Conservation (phyloP, 1,140 invertebrate species). For the Drosophila prosaltans region DNA sequence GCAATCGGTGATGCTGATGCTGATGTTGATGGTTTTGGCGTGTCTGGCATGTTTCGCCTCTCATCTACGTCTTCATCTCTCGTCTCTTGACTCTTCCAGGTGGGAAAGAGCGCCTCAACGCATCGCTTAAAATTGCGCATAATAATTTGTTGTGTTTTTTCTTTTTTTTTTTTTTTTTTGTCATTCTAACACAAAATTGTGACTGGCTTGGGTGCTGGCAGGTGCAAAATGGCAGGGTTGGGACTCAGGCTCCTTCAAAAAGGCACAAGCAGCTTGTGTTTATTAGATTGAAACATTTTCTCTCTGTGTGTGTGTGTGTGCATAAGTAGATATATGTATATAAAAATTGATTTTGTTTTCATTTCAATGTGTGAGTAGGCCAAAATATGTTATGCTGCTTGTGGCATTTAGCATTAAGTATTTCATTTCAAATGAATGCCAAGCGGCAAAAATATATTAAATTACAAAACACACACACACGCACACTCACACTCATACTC, state of each 20-base stretch:
- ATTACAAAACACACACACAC: conserved; percentile 25
- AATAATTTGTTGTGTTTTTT: conserved; percentile 1
- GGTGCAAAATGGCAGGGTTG: conserved; percentile 40
- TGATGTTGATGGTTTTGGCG: conserved; percentile 9
- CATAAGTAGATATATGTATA: conserved; percentile 7
- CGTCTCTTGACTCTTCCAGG: conserved; percentile 2
- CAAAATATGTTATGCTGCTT: conserved; percentile 12
- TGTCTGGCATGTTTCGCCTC: conserved; percentile 7
- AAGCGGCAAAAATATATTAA: conserved; percentile 20
- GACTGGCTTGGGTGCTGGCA: neutral
- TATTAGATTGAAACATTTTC: conserved; percentile 46
- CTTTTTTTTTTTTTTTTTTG: neutral
- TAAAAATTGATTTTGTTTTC: conserved; percentile 47
- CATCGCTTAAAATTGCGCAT: conserved; percentile 15
- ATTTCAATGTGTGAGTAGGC: conserved; percentile 34
- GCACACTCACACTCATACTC: neutral
- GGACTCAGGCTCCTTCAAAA: neutral
- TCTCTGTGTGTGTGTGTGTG: conserved; percentile 2
- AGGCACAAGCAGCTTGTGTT: conserved; percentile 20
- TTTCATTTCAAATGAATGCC: conserved; percentile 31
- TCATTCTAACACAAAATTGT: neutral
- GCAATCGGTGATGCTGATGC: conserved; percentile 5
- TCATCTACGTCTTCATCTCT: conserved; percentile 6
- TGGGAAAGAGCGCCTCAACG: conserved; percentile 7
- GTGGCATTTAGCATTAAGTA: conserved; percentile 14